phyloP scores from a whole-genome alignment of 2,888 invertebrate genomes.

The Oxycera nigricornis region DNA sequence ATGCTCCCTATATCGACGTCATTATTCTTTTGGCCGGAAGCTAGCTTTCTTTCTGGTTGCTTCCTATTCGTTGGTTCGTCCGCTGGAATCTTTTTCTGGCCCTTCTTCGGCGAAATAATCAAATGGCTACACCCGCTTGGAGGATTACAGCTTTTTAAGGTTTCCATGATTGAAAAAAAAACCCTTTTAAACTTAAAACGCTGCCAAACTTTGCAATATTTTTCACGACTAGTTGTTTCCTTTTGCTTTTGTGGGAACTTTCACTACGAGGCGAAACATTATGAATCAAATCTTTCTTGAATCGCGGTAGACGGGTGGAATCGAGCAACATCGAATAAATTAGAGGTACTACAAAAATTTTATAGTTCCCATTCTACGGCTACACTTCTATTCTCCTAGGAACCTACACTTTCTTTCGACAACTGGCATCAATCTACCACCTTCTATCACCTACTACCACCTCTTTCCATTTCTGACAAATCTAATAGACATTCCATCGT shows the following conservation, averaged over 20 bases:
- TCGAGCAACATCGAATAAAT: no score
- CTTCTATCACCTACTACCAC: neutral
- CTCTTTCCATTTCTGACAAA: neutral
- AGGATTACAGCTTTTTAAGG: neutral
- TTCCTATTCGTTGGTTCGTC: constrained; percentile 8
- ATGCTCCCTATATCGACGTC: constrained; percentile 14
- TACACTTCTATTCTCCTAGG: neutral
- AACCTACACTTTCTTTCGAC: neutral
- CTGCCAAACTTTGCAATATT: neutral
- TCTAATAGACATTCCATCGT: constrained; percentile 4
- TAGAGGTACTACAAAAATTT: no score
- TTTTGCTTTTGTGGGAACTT: neutral
- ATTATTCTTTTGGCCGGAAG: constrained; percentile 5
- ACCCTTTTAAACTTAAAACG: neutral
- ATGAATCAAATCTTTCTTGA: neutral
- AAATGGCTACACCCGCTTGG: constrained; percentile 5
- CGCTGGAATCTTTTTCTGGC: neutral
- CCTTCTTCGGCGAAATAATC: constrained; percentile 14
- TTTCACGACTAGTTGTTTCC: neutral
- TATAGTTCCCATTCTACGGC: no score
- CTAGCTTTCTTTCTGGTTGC: constrained; percentile 8
- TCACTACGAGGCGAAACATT: neutral
- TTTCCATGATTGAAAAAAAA: neutral
- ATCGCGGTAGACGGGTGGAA: no score
- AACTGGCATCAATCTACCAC: neutral